These are phyloP conservation scores for Probaryconus sp. DNA, from an alignment of 1,140 invertebrate species.

Conservation along the genomic window DNA sequence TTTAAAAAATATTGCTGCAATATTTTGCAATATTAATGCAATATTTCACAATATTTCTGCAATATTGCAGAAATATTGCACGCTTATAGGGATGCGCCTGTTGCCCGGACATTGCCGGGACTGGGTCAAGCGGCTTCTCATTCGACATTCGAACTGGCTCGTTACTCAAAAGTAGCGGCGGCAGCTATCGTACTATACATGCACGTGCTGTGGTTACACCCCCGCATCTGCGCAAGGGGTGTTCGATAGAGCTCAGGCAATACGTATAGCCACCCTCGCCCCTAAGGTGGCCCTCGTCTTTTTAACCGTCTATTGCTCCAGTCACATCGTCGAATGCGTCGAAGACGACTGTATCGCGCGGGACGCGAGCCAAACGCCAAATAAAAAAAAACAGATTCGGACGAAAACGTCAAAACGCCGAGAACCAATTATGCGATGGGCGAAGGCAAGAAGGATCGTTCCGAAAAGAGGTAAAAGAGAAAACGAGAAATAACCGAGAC, in stretches of 20 bases:
- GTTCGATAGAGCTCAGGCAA: constrained; percentile 50
- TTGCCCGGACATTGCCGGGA: constrained; percentile 40
- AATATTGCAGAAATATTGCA: too few species aligned
- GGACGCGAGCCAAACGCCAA: constrained; percentile 21
- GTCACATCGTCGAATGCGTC: constrained; percentile 66
- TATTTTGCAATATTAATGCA: too few species aligned
- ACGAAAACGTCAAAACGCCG: constrained; percentile 53
- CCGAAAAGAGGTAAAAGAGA: constrained; percentile 70
- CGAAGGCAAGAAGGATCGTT: constrained; percentile 70
- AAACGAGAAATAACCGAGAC: too few species aligned
- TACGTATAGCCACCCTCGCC: constrained; percentile 19
- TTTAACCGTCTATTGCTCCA: constrained; percentile 68
- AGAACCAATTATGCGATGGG: constrained; percentile 73
- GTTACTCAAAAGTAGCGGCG: constrained; percentile 28
- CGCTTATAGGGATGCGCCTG: too few species aligned
- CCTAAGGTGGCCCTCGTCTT: constrained; percentile 59
- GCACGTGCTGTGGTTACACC: constrained; percentile 57
- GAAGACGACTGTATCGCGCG: constrained; percentile 42
- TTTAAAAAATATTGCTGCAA: too few species aligned
- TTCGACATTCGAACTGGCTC: constrained; percentile 50
- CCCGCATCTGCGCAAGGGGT: constrained; percentile 53
- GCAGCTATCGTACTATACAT: constrained; percentile 14
- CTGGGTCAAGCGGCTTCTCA: constrained; percentile 50
- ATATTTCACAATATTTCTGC: too few species aligned
- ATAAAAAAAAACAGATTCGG: constrained; percentile 3